Conservation (phyloP, 2,113 vertebrate genomes). For the Todiramphus chloris region DNA sequence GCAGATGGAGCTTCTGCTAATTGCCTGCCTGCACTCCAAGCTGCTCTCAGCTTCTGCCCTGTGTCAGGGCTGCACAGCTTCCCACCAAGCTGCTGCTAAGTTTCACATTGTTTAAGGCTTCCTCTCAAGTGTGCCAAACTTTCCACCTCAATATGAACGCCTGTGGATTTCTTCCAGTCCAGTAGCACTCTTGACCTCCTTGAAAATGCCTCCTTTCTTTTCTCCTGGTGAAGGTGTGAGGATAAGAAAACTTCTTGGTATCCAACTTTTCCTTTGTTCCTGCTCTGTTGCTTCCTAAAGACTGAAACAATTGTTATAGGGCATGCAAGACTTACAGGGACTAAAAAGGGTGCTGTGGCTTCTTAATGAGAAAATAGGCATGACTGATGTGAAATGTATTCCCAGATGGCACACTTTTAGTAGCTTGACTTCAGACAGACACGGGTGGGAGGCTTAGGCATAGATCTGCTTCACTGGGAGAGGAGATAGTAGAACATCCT, state of each 20-base stretch:
- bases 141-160: not conserved
- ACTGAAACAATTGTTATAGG: not conserved
- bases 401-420: not conserved
- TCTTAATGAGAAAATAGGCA: not conserved
- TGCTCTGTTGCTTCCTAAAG: not conserved
- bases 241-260: not conserved
- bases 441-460: not conserved
- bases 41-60: not conserved
- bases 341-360: not conserved
- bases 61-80: not conserved
- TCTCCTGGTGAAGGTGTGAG: not conserved
- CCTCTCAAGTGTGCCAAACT: not conserved
- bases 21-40: not conserved
- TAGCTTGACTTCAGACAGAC: not conserved
- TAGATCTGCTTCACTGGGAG: not conserved
- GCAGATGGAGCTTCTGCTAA: not conserved
- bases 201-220: not conserved
- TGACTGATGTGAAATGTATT: not conserved
- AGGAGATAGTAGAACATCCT: not conserved
- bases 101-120: not conserved
- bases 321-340: not conserved
- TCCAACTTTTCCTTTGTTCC: not conserved
- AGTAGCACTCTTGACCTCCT: not conserved
- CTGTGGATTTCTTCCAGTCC: not conserved
- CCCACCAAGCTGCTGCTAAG: not conserved